Evolutionary conservation across 2,113 vertebrate species (phyloP).

Genomic region (Caracal caracal): DNA sequence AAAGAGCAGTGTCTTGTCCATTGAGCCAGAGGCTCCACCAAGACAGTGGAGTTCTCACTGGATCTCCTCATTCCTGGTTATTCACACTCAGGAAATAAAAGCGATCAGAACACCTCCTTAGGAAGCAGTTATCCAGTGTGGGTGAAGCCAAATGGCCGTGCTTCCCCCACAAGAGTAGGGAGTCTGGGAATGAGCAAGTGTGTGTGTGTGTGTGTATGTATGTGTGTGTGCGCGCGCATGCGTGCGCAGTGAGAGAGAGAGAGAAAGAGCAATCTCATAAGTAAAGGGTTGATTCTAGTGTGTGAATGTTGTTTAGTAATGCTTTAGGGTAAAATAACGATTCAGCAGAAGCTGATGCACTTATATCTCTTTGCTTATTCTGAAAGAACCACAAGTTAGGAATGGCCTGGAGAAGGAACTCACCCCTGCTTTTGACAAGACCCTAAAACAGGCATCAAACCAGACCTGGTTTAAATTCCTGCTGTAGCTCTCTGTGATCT

Average conservation of each 20-base stretch:
- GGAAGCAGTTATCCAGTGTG: neutral
- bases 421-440: neutral
- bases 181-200: neutral
- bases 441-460: neutral
- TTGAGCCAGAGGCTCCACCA: neutral
- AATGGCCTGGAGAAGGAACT: neutral
- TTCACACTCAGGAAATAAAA: neutral
- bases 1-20: neutral
- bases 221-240: rapidly evolving
- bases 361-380: neutral
- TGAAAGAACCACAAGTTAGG: neutral
- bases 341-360: neutral
- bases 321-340: neutral
- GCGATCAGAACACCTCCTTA: neutral
- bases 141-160: neutral
- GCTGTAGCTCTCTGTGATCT: neutral
- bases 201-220: too few relatives aligned
- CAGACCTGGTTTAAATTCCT: neutral
- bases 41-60: neutral
- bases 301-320: neutral
- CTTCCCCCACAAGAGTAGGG: neutral
- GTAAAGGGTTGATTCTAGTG: neutral
- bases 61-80: neutral
- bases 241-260: neutral
- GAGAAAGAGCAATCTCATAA: neutral